phyloP scores from a whole-genome alignment of 2,113 vertebrate genomes.

The Garra rufa region DNA sequence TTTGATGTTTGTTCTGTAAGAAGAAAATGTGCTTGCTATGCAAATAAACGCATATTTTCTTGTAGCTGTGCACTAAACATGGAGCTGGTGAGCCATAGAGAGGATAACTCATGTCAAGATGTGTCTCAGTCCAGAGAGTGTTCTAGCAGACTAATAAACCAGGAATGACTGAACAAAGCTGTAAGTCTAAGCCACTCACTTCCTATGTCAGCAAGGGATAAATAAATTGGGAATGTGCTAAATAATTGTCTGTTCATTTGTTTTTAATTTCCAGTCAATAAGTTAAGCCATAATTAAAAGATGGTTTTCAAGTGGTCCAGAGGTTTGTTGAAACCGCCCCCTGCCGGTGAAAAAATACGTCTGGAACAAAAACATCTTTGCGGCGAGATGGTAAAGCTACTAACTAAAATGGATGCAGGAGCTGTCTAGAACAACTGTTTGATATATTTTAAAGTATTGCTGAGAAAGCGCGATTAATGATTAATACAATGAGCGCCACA shows the following conservation, averaged over 20 bases:
- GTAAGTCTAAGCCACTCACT: background rate
- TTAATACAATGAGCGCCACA: background rate
- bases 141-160: background rate
- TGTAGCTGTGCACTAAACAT: background rate
- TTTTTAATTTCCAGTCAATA: background rate
- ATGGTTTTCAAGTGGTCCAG: background rate
- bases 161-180: background rate
- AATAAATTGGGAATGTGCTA: background rate
- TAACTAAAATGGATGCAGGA: background rate
- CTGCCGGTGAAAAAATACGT: constrained; percentile 60
- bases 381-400: background rate
- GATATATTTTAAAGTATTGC: background rate
- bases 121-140: background rate
- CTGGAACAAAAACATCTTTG: background rate
- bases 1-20: background rate
- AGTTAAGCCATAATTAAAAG: background rate
- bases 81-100: background rate
- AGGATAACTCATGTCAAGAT: background rate
- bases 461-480: background rate
- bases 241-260: background rate
- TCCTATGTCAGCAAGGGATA: background rate
- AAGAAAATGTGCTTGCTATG: background rate
- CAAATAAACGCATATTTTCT: background rate
- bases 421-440: background rate
- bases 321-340: constrained; percentile 57